Conservation (phyloP, 2,797 vertebrate species). For the Labroides dimidiatus region DNA sequence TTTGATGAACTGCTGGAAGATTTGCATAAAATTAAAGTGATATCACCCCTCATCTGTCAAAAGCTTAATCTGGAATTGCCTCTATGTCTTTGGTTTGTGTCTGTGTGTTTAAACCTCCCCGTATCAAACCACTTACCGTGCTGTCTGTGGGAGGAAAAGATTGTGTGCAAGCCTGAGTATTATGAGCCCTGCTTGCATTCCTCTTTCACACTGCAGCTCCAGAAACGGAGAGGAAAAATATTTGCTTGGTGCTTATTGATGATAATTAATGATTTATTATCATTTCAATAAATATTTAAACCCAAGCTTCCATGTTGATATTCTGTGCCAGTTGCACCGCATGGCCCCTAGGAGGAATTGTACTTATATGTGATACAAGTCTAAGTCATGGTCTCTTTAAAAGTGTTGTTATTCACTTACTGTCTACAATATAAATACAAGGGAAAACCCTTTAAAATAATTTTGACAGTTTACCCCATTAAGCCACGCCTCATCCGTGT, state of each 20-base stretch:
- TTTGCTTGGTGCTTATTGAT: slow-evolving; percentile 72
- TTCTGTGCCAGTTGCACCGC: slow-evolving; percentile 46
- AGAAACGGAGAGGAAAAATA: slow-evolving; percentile 49
- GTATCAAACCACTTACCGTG: slow-evolving; percentile 61
- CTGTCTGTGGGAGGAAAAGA: slow-evolving; percentile 74
- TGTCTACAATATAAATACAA: slow-evolving; percentile 83
- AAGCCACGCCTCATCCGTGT: slow-evolving; percentile 83
- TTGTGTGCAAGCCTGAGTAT: slow-evolving; percentile 55
- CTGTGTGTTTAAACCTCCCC: slow-evolving; percentile 53
- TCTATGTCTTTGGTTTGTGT: slow-evolving; percentile 60
- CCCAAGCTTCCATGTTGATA: slow-evolving; percentile 60
- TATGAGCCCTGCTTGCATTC: slow-evolving; percentile 50
- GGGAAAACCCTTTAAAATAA: slow-evolving; percentile 96
- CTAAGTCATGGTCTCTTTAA: slow-evolving; percentile 65
- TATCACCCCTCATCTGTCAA: slow-evolving; percentile 62
- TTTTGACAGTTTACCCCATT: slow-evolving; percentile 96
- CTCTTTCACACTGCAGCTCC: slow-evolving; percentile 52
- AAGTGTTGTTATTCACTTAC: slow-evolving; percentile 63
- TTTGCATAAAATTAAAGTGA: slow-evolving; percentile 74
- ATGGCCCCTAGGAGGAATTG: background rate
- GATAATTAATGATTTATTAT: slow-evolving; percentile 74
- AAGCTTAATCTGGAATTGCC: slow-evolving; percentile 56
- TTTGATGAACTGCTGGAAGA: slow-evolving; percentile 52
- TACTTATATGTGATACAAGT: slow-evolving; percentile 13
- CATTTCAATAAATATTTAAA: slow-evolving; percentile 77